phyloP scores from a whole-genome alignment of 2,888 invertebrate genomes.

The Eilema depressum region DNA sequence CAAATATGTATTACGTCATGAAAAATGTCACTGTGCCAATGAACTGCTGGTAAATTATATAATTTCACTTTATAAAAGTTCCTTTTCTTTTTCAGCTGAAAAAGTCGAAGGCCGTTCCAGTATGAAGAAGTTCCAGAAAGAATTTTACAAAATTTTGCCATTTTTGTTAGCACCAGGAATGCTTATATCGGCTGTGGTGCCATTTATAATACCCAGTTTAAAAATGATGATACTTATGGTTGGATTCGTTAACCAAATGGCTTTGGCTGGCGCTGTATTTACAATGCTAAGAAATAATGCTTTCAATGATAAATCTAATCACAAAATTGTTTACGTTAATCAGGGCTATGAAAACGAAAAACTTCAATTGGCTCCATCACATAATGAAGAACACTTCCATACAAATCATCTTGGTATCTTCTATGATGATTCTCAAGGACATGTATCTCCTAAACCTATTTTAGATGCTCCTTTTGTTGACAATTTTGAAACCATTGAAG shows the following conservation, averaged over 20 bases:
- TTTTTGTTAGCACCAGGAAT: slow-evolving; percentile 88
- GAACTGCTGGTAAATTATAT: background rate
- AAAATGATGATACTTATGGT: slow-evolving; percentile 89
- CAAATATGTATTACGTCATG: background rate
- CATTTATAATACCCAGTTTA: slow-evolving; percentile 89
- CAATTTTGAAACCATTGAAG: slow-evolving; percentile 51
- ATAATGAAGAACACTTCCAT: slow-evolving; percentile 48
- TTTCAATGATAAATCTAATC: slow-evolving; percentile 83
- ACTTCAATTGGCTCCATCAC: slow-evolving; percentile 44
- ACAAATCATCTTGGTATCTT: slow-evolving; percentile 41
- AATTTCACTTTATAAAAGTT: slow-evolving; percentile 28
- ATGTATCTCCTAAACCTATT: slow-evolving; percentile 6
- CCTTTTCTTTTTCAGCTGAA: slow-evolving; percentile 60
- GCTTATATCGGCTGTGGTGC: slow-evolving; percentile 89
- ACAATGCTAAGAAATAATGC: slow-evolving; percentile 87
- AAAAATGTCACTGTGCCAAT: slow-evolving; percentile 4
- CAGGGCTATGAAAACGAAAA: slow-evolving; percentile 85
- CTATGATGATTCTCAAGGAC: slow-evolving; percentile 37
- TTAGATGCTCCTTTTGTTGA: slow-evolving; percentile 34
- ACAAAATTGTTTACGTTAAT: slow-evolving; percentile 87
- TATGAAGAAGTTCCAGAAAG: slow-evolving; percentile 74
- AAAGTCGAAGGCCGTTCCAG: slow-evolving; percentile 60
- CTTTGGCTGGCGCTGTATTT: slow-evolving; percentile 88
- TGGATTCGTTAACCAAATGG: slow-evolving; percentile 89
- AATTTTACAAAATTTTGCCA: slow-evolving; percentile 80